phyloP scores from a whole-genome alignment of 1,140 invertebrate species.

The Bombus confusus region DNA sequence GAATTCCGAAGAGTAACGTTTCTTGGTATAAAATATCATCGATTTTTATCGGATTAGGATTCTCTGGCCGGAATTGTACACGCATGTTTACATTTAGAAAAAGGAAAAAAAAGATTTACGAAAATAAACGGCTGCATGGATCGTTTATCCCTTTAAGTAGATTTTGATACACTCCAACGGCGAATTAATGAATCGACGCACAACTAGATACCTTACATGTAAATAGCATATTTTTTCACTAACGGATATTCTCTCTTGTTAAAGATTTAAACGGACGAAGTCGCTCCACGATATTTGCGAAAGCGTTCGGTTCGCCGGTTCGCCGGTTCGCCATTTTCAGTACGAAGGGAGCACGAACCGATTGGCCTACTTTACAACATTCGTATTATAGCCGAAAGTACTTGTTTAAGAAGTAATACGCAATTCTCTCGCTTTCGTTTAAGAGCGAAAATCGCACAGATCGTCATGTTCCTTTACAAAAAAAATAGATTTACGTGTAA shows the following conservation, averaged over 20 bases:
- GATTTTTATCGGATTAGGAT: conserved; percentile 38
- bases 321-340: conserved; percentile 2
- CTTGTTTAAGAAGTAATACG: conserved; percentile 41
- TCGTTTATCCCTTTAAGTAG: conserved; percentile 72
- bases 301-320: conserved; percentile 20
- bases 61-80: conserved; percentile 8
- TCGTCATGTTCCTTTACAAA: conserved; percentile 46
- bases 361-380: conserved; percentile 67
- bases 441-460: conserved; percentile 41
- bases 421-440: conserved; percentile 55
- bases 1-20: conserved; percentile 26
- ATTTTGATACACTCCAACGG: conserved; percentile 76
- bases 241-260: conserved; percentile 72
- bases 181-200: conserved; percentile 77
- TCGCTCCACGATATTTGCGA: conserved; percentile 31
- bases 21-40: conserved; percentile 16
- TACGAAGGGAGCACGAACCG: conserved; percentile 47
- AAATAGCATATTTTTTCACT: conserved; percentile 83
- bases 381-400: conserved; percentile 59
- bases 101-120: not conserved
- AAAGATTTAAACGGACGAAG: conserved; percentile 59
- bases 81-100: conserved; percentile 21
- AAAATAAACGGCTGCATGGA: conserved; percentile 50
- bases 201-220: conserved; percentile 79
- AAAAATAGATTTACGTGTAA: conserved; percentile 13